Base-by-base conservation (phyloP, 30 jellyfish, hydroid and myxozoan genomes). In the Rhopilema esculentum region DNA sequence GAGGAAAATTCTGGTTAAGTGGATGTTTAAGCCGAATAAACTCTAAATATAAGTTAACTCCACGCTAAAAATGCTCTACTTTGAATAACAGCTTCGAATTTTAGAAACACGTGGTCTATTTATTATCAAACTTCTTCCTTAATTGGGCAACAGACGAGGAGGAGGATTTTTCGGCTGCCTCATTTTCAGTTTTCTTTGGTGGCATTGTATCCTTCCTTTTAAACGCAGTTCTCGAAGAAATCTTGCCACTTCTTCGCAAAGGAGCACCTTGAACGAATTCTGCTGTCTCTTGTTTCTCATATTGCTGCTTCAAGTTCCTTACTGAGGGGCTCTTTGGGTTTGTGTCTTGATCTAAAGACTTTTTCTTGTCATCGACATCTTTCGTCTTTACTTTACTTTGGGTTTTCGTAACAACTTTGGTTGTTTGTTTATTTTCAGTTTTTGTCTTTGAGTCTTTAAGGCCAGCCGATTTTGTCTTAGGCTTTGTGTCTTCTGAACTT, bases 131-230 rank as follows among this genome's bases (percentile, higher is more conserved):
- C 31, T 83, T 84, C 62, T 69, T 83, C 40, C 57, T 83, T 26
- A 83, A 69, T 22, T 49, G 69, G 16, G 92, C 86, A 26, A 83
- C 92, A 29, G 92, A 83, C 0, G 80, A 27, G 1, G 66, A 21
- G n/a, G 89, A 6, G 6, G 57, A 12, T 12, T 40, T 40, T 15
- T 64, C 21, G 6, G 33, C 51, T 30, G 69, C 27, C 29, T 79
- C 80, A 22, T 27, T 27, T 8, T 22, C 68, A 26, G 12, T 16
- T 2, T 9, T 18, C 53, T 79, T 62, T 25, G 32, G 4, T 15
- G 33, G 62, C 12, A 19, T 23, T n/a, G 80, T 79, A 27, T 64
- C 82, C 61, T 79, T 79, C 52, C 89, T 23, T 49, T 64, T 79
- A 18, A 64, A 29, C 20, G 89, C 81, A 77, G 27, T 65, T 27